Evolutionary conservation across 1,140 invertebrate genomes (phyloP).

Genomic region (Lineus longissimus): DNA sequence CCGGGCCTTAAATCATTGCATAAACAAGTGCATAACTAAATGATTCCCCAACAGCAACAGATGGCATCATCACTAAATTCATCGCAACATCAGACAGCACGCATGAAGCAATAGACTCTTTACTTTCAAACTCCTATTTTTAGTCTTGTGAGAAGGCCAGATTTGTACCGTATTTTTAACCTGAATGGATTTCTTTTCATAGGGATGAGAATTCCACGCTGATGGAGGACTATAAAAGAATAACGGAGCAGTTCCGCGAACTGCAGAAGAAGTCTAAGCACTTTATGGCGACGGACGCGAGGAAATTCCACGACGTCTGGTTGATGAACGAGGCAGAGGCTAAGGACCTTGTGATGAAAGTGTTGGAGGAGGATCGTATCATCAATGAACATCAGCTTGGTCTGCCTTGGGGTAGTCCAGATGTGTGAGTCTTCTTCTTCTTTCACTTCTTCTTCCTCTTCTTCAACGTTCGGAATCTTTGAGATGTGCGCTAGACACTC

Average conservation of each 20-base stretch:
- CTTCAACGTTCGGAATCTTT: no score
- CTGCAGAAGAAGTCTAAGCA: conserved; percentile 55
- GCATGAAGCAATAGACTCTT: no score
- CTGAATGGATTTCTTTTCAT: no score
- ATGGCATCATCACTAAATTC: no score
- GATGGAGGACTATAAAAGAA: conserved; percentile 51
- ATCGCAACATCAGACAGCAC: no score
- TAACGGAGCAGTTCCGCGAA: conserved; percentile 51
- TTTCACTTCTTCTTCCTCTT: background rate
- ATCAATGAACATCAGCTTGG: conserved; percentile 69
- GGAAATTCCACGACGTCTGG: conserved; percentile 62
- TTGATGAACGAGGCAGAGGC: conserved; percentile 66
- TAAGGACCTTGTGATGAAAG: conserved; percentile 58
- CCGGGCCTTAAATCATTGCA: no score
- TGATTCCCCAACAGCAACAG: no score
- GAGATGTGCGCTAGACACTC: no score
- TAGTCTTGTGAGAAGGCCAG: no score
- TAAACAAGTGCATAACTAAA: no score
- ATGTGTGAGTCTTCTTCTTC: conserved; percentile 46
- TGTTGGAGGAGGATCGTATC: conserved; percentile 62
- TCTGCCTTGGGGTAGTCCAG: conserved; percentile 59
- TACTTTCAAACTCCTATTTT: no score
- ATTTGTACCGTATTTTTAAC: no score
- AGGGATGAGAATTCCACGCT: conserved; percentile 49
- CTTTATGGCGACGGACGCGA: conserved; percentile 63